Percentiles rank a stretch among this genome's conserved stretches.
phyloP scores from a whole-genome alignment of 2,888 invertebrate genomes.

The Melipona beecheii region DNA sequence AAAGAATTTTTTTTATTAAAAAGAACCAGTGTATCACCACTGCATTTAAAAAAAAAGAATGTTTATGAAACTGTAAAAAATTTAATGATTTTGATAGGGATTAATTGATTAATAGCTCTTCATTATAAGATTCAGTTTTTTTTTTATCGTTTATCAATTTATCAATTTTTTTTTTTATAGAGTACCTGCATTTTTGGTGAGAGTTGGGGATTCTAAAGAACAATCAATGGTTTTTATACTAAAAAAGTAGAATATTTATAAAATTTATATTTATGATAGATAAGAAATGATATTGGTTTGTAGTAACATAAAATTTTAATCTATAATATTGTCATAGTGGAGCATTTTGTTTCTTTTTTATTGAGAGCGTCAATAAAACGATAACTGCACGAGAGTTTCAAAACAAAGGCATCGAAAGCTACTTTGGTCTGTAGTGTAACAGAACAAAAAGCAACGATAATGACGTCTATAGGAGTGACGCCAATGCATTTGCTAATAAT shows the following conservation, averaged over 20 bases:
- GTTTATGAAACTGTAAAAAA: not conserved
- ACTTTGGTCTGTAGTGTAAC: not conserved
- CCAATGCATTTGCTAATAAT: constrained; percentile 25
- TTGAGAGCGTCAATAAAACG: not conserved
- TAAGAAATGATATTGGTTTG: not conserved
- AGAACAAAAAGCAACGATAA: constrained; percentile 13
- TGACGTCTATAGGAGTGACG: constrained; percentile 6
- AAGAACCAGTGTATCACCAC: no score
- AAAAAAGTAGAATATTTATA: not conserved
- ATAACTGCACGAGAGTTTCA: not conserved
- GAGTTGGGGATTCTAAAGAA: not conserved
- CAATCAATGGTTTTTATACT: not conserved
- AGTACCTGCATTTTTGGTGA: not conserved
- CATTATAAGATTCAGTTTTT: no score
- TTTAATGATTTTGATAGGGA: not conserved
- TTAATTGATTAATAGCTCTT: not conserved
- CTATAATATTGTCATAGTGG: not conserved
- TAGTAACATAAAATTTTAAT: not conserved
- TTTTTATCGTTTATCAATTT: no score
- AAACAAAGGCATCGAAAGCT: constrained; percentile 18
- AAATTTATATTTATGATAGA: not conserved
- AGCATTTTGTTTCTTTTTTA: not conserved
- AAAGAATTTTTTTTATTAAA: not conserved
- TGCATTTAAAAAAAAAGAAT: not conserved
- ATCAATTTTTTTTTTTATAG: no score